Base-by-base conservation (phyloP, 2,113 vertebrate species). In the Halcyon senegalensis region DNA sequence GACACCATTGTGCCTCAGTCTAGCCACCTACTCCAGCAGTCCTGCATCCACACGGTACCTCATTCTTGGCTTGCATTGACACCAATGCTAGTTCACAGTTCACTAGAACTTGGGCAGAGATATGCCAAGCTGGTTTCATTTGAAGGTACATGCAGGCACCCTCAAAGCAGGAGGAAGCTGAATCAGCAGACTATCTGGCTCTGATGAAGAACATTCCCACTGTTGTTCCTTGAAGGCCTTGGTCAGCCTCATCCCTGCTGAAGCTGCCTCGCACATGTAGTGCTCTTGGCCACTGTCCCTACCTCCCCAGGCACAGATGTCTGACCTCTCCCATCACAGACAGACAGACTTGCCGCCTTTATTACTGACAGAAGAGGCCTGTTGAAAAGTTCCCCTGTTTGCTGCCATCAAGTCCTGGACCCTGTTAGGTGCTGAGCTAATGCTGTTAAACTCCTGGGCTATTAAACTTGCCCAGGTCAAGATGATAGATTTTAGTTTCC, bases 391-490 rank as follows among this genome's bases (percentile, higher is more conserved):
- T 91, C 31, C 9, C 23, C 11, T 4, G 0, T 51, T 48, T 87
- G 60, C 72, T 84, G 60, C 51, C 3, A 0, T 75, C 31, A 43
- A 56, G 46, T 50, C 66, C 73, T 60, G 51, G 73, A 37, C 73
- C 48, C 48, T 68, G 60, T 56, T 46, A 60, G 73, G 55, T 44
- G 27, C 62, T 96, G 87, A 94, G 43, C 62, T 95, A 56, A 79
- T 72, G 69, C 60, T 84, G 27, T 56, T 87, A 56, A 87, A 75
- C 77, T 82, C 51, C 33, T 51, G 53, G 41, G 77, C 74, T 89
- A 43, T 94, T 93, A 95, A 96, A 93, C 53, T 93, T 76, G 66
- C 81, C 35, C 60, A 35, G 89, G 87, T 91, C 94, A 96, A 92
- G 72, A 84, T 87, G 90, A 87, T 25, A 93, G 66, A 93, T 92